Percentiles rank a stretch among this genome's conserved stretches.
These are phyloP conservation scores for Poecilia picta DNA, from an alignment of 2,797 vertebrate genomes.

Conservation along the genomic window DNA sequence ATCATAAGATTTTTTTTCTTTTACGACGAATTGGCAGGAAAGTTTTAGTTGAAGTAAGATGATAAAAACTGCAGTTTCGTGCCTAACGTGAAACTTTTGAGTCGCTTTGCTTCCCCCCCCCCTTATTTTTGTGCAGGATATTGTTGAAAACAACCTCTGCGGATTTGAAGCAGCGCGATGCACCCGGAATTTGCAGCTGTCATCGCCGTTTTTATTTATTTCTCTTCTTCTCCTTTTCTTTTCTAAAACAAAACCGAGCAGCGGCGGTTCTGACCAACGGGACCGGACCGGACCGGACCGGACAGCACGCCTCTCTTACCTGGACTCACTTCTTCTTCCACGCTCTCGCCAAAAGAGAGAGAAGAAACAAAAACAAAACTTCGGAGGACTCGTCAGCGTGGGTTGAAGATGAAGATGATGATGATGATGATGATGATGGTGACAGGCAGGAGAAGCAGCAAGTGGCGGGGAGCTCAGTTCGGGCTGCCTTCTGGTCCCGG, in stretches of 20 bases:
- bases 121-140: background rate
- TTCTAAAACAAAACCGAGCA: background rate
- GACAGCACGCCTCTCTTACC: slow-evolving; percentile 74
- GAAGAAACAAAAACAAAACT: slow-evolving; percentile 10
- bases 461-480: slow-evolving; percentile 34
- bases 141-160: slow-evolving; percentile 9
- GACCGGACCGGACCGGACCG: background rate
- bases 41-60: background rate
- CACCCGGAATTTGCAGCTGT: slow-evolving; percentile 34
- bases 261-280: background rate
- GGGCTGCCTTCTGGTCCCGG: slow-evolving; percentile 57
- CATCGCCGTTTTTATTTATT: slow-evolving; percentile 22
- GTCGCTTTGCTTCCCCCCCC: background rate
- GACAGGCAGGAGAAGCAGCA: background rate
- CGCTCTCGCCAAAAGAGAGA: background rate
- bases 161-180: slow-evolving; percentile 9
- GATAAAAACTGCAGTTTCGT: background rate
- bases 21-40: background rate
- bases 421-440: background rate
- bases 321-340: slow-evolving; percentile 79
- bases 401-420: background rate
- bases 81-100: background rate
- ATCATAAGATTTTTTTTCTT: background rate
- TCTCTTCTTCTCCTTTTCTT: background rate
- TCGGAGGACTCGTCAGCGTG: slow-evolving; percentile 1